Conservation (phyloP, 2,113 vertebrate species). For the Protomyctophum bolini region DNA sequence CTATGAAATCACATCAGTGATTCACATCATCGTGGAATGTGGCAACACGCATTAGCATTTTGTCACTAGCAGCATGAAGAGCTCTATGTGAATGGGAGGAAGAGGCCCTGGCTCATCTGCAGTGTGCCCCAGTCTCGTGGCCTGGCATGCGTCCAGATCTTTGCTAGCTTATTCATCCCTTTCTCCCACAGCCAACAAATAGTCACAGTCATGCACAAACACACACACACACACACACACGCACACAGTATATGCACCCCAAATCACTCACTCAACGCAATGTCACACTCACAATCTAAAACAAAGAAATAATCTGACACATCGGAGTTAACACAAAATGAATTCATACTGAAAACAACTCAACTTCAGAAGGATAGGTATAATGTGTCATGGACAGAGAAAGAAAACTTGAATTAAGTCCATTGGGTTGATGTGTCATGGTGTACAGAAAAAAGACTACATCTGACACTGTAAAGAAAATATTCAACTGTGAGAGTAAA, state of each 20-base stretch:
- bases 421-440: conserved; percentile 39
- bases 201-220: conserved; percentile 16
- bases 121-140: conserved; percentile 66
- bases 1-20: not conserved
- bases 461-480: conserved; percentile 62
- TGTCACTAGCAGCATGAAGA: conserved; percentile 29
- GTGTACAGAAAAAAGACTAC: conserved; percentile 40
- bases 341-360: conserved; percentile 37
- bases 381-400: conserved; percentile 32
- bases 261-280: conserved; percentile 33
- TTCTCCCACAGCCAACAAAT: conserved; percentile 57
- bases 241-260: not conserved
- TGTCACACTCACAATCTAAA: conserved; percentile 41
- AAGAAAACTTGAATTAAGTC: conserved; percentile 46
- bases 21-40: not conserved
- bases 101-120: conserved; percentile 70
- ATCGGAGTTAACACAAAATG: conserved; percentile 21
- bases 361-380: conserved; percentile 20
- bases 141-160: conserved; percentile 68
- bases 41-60: conserved; percentile 24
- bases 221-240: conserved; percentile 9
- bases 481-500: conserved; percentile 61
- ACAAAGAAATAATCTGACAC: conserved; percentile 37
- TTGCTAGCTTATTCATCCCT: conserved; percentile 68
- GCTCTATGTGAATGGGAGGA: conserved; percentile 59